phyloP scores from a whole-genome alignment of 2,888 invertebrate species.

The Drosophila parthenogenetica region DNA sequence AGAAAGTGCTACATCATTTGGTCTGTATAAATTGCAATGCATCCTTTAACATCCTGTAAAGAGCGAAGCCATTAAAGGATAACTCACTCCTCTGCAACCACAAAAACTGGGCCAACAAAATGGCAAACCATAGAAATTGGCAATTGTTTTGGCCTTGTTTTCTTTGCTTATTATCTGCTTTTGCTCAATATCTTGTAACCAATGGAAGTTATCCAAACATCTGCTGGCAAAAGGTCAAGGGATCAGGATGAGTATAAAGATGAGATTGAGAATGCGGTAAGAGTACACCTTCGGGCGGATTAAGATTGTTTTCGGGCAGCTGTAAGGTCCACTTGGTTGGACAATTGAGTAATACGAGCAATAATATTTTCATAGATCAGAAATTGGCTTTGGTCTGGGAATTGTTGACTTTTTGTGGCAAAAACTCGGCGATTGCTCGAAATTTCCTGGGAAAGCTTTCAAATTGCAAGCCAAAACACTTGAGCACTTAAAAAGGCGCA shows the following conservation, averaged over 20 bases:
- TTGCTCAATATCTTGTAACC: constrained; percentile 52
- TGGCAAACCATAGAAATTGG: constrained; percentile 29
- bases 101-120: constrained; percentile 42
- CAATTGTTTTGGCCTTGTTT: constrained; percentile 21
- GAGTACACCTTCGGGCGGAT: constrained; percentile 43
- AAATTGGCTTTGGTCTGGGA: constrained; percentile 62
- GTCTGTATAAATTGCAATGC: constrained; percentile 28
- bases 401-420: constrained; percentile 46
- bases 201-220: constrained; percentile 51
- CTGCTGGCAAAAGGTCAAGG: constrained; percentile 67
- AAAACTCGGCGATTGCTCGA: constrained; percentile 14
- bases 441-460: constrained; percentile 78
- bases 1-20: constrained; percentile 52
- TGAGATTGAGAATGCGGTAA: constrained; percentile 22
- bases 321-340: constrained; percentile 25
- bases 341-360: constrained; percentile 52
- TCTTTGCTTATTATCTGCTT: constrained; percentile 9
- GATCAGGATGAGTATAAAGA: constrained; percentile 31
- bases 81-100: constrained; percentile 43
- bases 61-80: constrained; percentile 42
- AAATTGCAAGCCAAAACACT: constrained; percentile 64
- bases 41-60: constrained; percentile 35
- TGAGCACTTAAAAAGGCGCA: constrained; percentile 81
- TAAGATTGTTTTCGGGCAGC: constrained; percentile 46
- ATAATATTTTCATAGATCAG: constrained; percentile 50